Base-by-base conservation (phyloP, 2,888 invertebrate genomes). In the Lasioglossum leucozonium region DNA sequence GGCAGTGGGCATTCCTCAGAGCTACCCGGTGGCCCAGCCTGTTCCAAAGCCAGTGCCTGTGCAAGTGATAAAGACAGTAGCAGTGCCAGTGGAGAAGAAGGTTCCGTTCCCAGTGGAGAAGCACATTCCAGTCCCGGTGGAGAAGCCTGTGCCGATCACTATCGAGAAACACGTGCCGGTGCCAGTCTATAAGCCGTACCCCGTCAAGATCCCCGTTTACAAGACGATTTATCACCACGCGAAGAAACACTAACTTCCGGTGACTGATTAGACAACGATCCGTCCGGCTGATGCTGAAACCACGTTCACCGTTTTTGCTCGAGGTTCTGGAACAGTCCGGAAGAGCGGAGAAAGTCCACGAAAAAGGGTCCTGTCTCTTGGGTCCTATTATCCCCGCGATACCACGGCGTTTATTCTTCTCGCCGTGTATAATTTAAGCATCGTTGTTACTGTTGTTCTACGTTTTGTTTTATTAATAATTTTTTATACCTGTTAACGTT, bases 31-130 rank as follows among this genome's bases (percentile, higher is more conserved):
- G 2, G 96, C 97, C 55, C 95, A 97, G 0, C 97, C 97, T 0
- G 97, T 97, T 0, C 96, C 97, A 0, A 97, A 96, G 89, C 97
- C 97, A 0, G 96, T 97, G 0, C 97, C 97, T 0, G 96, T 97
- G 1, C 97, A 97, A 0, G 96, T 97, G 5, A 95, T 97, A 51
- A 97, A 97, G 92, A 97, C 97, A 88, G 96, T 97, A 1, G 96
- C 96, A 0, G 96, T 97, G 42, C 97, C 97, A 0, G 96, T 97
- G 0, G 97, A 97, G 91, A 97, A 97, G 92, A 97, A 97, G 40
- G 97, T 97, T 5, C 97, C 97, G 0, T 97, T 97, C 91, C 96
- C 97, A 0, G 97, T 97, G 0, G 97, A 97, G 87, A 97, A 97
- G 88, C 97, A 97, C 89, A 94, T 97, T 10, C 96, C 96, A 13